Evolutionary conservation across 2,888 invertebrate genomes (phyloP).

Genomic region (Frankliniella fusca): DNA sequence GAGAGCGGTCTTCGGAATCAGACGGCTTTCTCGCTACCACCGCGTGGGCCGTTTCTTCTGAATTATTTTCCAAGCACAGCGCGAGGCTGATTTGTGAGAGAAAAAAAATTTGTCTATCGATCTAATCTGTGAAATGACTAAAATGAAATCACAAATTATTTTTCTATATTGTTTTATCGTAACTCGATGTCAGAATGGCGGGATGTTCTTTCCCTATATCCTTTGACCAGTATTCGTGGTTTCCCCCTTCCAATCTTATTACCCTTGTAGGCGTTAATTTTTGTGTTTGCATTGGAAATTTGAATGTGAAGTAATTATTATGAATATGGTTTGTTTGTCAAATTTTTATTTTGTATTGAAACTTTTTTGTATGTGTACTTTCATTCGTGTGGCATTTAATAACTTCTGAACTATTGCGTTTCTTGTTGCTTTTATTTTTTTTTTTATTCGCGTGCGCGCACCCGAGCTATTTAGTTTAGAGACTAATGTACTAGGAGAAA

Average conservation of each 20-base stretch:
- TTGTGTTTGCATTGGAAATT: neutral
- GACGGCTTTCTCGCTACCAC: neutral
- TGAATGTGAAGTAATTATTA: neutral
- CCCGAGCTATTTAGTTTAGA: neutral
- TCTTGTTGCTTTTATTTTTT: neutral
- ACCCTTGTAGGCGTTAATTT: no score
- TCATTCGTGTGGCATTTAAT: slow-evolving; percentile 23
- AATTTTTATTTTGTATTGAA: slow-evolving; percentile 21
- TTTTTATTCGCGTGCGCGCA: neutral
- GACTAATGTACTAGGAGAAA: slow-evolving; percentile 2
- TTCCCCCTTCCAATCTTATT: no score
- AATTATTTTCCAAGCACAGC: neutral
- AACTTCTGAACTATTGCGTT: neutral
- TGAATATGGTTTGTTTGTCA: neutral
- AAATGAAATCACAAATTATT: no score
- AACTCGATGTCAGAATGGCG: neutral
- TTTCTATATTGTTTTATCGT: no score
- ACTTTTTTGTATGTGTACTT: slow-evolving; percentile 6
- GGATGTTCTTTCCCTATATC: neutral
- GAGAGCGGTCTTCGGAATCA: no score
- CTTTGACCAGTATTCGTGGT: no score
- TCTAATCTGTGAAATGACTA: no score
- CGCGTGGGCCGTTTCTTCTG: neutral
- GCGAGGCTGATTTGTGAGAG: neutral
- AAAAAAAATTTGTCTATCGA: no score